Conservation (phyloP, 2,113 vertebrate species). For the Mandrillus leucophaeus region DNA sequence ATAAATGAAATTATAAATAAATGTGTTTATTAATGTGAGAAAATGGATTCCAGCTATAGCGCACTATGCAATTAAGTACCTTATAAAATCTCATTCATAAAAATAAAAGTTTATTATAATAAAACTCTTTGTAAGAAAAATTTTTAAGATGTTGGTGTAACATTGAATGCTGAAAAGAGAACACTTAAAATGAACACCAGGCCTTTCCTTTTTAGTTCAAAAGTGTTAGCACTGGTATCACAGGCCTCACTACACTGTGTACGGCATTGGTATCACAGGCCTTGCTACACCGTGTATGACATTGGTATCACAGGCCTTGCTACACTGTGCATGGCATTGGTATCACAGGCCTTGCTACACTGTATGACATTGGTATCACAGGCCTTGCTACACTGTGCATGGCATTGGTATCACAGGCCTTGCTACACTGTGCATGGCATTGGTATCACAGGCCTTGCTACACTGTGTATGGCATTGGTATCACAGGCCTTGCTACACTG, state of each 20-base stretch:
- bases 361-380: background rate
- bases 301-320: too few relatives aligned
- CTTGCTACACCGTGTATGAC: too few relatives aligned
- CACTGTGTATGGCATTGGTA: background rate
- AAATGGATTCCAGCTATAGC: background rate
- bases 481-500: background rate
- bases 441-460: too few relatives aligned
- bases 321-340: background rate
- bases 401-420: too few relatives aligned
- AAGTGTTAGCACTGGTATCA: background rate
- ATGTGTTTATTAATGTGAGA: background rate
- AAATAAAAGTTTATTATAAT: background rate
- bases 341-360: background rate
- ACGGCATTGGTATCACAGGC: too few relatives aligned
- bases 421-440: too few relatives aligned
- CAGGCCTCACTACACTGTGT: background rate
- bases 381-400: background rate
- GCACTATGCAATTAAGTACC: background rate
- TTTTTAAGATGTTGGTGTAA: background rate
- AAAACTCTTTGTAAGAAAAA: background rate
- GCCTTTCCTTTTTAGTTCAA: background rate
- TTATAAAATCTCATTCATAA: background rate
- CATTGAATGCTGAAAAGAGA: background rate
- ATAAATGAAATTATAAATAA: too few relatives aligned
- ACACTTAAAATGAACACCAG: background rate